Base-by-base conservation (phyloP, 2,888 invertebrate species). In the Coleophora deauratella region DNA sequence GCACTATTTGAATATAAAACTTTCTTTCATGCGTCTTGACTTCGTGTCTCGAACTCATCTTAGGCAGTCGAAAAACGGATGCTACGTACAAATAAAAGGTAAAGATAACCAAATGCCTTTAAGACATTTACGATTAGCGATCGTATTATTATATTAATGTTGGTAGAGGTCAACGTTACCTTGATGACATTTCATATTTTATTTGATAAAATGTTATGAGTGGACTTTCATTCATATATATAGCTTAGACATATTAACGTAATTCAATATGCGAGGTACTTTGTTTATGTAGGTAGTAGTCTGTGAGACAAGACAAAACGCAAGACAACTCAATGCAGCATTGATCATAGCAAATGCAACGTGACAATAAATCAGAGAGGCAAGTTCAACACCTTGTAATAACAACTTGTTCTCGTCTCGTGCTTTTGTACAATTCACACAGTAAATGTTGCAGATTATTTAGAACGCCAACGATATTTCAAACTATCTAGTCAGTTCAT, bases 311-410 rank as follows among this genome's bases (percentile, higher is more conserved):
- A n/a, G 21, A 21, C 21, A 21, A 21, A 21, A 21, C 21, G 21
- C 21, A 21, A 6, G 66, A 72, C 68, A 72, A 62, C 61, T 65
- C 66, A 62, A 62, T 66, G 62, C 64, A 65, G 65, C 72, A 74
- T 75, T 69, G 72, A 74, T 76, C 70, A 72, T 71, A 66, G 64
- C 66, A 65, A 75, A 72, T 71, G 66, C 60, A 61, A 66, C 61
- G 62, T 64, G 60, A 66, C 57, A 66, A 73, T 77, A 79, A 79
- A 77, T 78, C 73, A 77, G 67, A 64, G 71, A 76, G 73, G 66
- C 73, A 71, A 72, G 68, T 73, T 73, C 72, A 75, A 75, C 76
- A 75, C 73, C 72, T 75, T 72, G 71, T 76, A 73, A 68, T 71
- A 74, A 76, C 75, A 73, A 71, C 67, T 74, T 72, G 72, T 73